Evolutionary conservation across 2,113 vertebrate genomes (phyloP).

Genomic region (Takifugu bimaculatus): DNA sequence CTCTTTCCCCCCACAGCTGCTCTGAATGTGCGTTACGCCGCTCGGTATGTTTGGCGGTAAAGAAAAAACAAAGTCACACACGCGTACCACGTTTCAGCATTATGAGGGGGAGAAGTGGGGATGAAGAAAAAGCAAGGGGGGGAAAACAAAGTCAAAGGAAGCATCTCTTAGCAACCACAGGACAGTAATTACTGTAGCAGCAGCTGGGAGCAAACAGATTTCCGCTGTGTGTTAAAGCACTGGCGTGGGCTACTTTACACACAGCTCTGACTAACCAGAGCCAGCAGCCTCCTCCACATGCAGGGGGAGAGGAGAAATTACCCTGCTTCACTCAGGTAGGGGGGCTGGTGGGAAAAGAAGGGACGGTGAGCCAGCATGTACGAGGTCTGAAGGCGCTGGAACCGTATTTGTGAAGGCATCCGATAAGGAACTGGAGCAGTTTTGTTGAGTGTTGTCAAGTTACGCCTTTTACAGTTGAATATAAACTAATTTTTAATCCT

Average conservation of each 20-base stretch:
- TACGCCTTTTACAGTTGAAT: no score
- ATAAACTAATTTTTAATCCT: no score
- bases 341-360: no score
- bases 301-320: slow-evolving; percentile 40
- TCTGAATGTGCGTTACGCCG: slow-evolving; percentile 48
- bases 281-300: slow-evolving; percentile 74
- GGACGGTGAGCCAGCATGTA: background rate
- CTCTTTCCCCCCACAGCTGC: slow-evolving; percentile 56
- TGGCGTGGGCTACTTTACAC: slow-evolving; percentile 86
- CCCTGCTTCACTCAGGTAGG: slow-evolving; percentile 13
- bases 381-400: background rate
- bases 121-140: slow-evolving; percentile 14
- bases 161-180: slow-evolving; percentile 91
- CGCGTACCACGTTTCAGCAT: slow-evolving; percentile 63
- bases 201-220: slow-evolving; percentile 91
- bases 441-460: no score
- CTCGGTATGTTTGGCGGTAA: slow-evolving; percentile 56
- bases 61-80: slow-evolving; percentile 39
- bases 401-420: background rate
- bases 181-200: slow-evolving; percentile 92
- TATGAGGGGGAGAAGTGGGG: slow-evolving; percentile 16
- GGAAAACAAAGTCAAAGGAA: slow-evolving; percentile 77
- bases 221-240: slow-evolving; percentile 88
- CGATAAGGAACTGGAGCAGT: background rate
- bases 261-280: slow-evolving; percentile 79